Evolutionary conservation across 2,113 vertebrate species (phyloP), one percentile per base, ranked within the genome.

Genomic region (Cavia porcellus): DNA sequence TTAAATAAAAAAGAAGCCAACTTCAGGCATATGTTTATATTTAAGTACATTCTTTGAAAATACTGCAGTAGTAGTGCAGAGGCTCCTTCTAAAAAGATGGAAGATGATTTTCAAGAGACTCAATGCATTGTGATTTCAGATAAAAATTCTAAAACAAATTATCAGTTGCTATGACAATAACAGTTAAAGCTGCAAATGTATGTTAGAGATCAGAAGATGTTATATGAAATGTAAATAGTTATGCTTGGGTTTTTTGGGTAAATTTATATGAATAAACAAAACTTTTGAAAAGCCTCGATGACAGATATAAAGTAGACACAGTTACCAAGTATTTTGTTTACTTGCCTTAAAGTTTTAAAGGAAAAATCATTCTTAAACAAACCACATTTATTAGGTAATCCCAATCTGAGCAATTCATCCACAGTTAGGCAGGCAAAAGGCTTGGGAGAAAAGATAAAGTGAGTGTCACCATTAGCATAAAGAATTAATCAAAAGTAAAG

Each of bases 81-180:
- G 84, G 45, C 85, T 96, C 80, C 77, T 94, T 95, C 85, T 96
- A 96, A 96, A 97, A 97, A 97, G 81, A 93, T 90, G 38, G 64
- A 97, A 96, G 89, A 96, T 50, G 81, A 95, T 96, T 97, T 97
- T 95, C 94, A 98, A 97, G 97, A 97, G 94, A 94, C 94, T 96
- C 52, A 92, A 93, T 88, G 75, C 95, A 92, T 96, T 96, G 96
- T 97, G 96, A 95, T 98, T 95, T 93, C 87, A 95, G 96, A 96
- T 97, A 98, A 97, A 98, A 97, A 95, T 96, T 84, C 83, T 92
- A 94, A 95, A 86, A 92, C 86, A 93, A 89, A 94, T 96, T 83
- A 96, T 90, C 87, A 95, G n/a, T 87, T 96, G 57, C 75, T 91
- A 85, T 82, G 84, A 97, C 19, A 94, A 42, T 86, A 96, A 94